Conservation (phyloP, 2,888 invertebrate species). For the Morpho deidamia region DNA sequence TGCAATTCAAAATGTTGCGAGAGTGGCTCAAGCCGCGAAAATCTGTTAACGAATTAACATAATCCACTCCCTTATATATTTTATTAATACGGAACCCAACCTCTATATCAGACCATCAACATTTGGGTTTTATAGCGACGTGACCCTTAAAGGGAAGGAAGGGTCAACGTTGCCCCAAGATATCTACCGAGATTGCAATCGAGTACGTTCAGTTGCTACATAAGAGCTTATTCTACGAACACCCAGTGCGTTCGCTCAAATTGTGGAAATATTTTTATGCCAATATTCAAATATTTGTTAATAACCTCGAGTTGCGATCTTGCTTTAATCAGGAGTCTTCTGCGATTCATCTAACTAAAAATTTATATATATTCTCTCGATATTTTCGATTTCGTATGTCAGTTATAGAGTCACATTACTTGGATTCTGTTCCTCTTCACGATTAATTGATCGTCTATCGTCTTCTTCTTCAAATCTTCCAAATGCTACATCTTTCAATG, state of each 20-base stretch:
- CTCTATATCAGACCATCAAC: conserved; percentile 12
- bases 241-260: neutral
- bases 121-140: conserved; percentile 10
- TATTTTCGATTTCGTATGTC: no score
- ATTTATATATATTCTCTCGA: no score
- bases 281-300: no score
- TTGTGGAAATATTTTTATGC: conserved; percentile 1
- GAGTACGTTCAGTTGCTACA: conserved; percentile 20
- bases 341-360: no score
- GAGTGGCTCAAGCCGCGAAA: neutral
- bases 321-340: no score
- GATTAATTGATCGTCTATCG: no score
- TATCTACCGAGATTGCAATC: conserved; percentile 22
- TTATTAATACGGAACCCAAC: conserved; percentile 2
- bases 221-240: conserved; percentile 4
- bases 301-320: no score
- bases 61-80: neutral
- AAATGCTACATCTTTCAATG: no score
- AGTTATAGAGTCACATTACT: no score
- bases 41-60: neutral
- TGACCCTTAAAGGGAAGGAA: conserved; percentile 14
- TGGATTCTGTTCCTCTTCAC: no score
- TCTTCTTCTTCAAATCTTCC: no score
- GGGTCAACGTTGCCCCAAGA: conserved; percentile 17
- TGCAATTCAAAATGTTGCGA: no score